Percentiles rank a stretch among this genome's conserved stretches.
Evolutionary conservation across 2,113 vertebrate genomes (phyloP).

Genomic region (Hippopotamus amphibius): DNA sequence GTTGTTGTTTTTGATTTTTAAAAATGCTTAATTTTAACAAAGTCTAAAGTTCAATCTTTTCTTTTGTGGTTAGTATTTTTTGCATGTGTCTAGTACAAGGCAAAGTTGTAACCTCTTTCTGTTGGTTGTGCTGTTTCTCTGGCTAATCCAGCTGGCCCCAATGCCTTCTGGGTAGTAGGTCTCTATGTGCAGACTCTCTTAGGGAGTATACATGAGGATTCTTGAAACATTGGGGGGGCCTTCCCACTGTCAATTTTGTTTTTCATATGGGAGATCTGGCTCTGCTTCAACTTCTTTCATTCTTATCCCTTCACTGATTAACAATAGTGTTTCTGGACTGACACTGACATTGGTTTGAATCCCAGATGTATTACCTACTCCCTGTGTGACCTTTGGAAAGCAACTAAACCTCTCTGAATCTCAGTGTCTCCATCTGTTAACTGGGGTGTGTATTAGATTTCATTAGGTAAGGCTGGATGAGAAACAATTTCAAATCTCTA

Average conservation of each 20-base stretch:
- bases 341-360: not conserved
- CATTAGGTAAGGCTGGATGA: not conserved
- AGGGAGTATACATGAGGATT: not conserved
- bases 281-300: not conserved
- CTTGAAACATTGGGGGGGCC: not conserved
- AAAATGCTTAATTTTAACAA: not conserved
- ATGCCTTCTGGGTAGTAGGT: not conserved
- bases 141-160: not conserved
- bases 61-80: not conserved
- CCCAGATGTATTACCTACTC: not conserved
- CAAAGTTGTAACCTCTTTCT: not conserved
- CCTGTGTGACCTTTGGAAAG: not conserved
- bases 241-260: not conserved
- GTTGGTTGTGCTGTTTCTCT: not conserved
- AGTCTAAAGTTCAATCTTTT: not conserved
- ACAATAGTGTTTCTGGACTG: not conserved
- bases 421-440: not conserved
- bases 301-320: not conserved
- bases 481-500: not conserved
- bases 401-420: not conserved
- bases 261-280: not conserved
- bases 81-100: not conserved
- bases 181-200: not conserved
- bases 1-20: not conserved
- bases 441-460: not conserved